Evolutionary conservation across 2,113 vertebrate genomes (phyloP).

Genomic region (Melanocharis versteri): DNA sequence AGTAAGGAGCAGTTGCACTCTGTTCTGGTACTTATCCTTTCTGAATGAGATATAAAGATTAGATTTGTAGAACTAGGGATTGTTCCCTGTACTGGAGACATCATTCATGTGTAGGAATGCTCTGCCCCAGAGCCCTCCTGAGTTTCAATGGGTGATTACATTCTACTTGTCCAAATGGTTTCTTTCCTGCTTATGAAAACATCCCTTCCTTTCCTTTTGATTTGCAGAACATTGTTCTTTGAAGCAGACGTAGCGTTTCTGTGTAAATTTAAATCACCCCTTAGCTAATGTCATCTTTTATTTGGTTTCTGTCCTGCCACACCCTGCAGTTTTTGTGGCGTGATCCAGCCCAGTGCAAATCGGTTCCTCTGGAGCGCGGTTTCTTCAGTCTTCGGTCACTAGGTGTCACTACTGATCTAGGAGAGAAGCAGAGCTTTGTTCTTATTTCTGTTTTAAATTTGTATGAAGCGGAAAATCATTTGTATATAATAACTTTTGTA

Average conservation of each 20-base stretch:
- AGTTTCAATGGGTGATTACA: not conserved
- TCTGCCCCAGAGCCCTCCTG: not conserved
- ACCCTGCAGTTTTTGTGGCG: not conserved
- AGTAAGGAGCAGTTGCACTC: not conserved
- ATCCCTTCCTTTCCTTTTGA: not conserved
- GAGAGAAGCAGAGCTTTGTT: constrained; percentile 21
- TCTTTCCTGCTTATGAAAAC: not conserved
- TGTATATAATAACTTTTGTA: not conserved
- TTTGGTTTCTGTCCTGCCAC: not conserved
- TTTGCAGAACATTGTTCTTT: not conserved
- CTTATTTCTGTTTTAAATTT: not conserved
- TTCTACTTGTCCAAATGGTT: not conserved
- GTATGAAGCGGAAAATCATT: not conserved
- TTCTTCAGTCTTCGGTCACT: constrained; percentile 22
- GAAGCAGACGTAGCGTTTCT: not conserved
- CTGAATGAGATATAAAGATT: not conserved
- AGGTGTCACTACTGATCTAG: constrained; percentile 68
- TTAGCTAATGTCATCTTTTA: not conserved
- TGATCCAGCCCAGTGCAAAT: not conserved
- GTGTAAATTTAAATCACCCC: not conserved
- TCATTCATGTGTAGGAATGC: not conserved
- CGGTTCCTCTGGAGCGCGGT: not conserved
- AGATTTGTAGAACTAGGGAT: not conserved
- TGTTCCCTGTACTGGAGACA: not conserved
- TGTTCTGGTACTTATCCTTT: not conserved